Conservation (phyloP, 2,113 vertebrate genomes). For the Climacteris rufus region DNA sequence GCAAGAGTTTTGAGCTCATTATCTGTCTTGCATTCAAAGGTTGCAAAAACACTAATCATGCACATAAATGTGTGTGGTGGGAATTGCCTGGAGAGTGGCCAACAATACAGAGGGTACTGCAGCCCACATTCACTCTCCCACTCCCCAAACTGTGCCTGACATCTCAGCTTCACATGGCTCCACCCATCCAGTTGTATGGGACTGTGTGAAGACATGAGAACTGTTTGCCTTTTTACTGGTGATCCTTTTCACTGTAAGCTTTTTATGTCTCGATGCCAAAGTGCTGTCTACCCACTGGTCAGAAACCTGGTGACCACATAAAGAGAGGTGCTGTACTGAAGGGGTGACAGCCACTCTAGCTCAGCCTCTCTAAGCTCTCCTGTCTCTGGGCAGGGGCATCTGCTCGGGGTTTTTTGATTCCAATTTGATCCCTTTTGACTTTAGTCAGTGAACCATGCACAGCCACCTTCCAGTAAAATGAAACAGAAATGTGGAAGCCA, state of each 20-base stretch:
- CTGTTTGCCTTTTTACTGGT: background rate
- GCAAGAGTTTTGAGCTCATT: background rate
- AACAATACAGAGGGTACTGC: background rate
- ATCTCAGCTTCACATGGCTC: background rate
- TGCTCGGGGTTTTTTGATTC: background rate
- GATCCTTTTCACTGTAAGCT: background rate
- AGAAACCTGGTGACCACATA: background rate
- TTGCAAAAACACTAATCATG: background rate
- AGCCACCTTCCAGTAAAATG: background rate
- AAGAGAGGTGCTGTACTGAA: background rate
- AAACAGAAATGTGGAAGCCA: background rate
- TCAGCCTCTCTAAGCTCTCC: background rate
- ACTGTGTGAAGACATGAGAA: background rate
- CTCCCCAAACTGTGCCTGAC: background rate
- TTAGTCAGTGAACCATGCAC: background rate
- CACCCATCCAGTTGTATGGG: fast-evolving
- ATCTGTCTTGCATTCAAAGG: background rate
- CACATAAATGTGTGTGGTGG: background rate
- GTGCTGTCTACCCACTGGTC: background rate
- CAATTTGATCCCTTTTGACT: background rate
- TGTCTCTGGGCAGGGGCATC: background rate
- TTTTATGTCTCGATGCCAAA: background rate
- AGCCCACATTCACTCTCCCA: background rate
- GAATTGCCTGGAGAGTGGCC: background rate
- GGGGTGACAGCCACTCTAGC: background rate